Conservation (phyloP, 2,797 vertebrate genomes). For the Australoheros facetus region DNA sequence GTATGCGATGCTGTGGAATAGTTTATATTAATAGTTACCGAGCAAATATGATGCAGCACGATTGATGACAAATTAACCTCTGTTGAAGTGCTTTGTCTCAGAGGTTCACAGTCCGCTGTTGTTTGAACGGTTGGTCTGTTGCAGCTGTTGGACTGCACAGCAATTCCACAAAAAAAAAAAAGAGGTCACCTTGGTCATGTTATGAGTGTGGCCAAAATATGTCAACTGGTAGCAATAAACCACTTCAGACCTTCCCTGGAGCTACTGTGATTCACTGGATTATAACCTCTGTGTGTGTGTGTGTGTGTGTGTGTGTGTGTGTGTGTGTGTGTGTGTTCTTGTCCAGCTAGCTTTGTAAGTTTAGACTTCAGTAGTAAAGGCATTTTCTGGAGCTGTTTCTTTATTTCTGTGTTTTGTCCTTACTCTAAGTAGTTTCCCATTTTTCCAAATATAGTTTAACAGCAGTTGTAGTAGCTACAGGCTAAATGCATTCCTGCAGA, state of each 20-base stretch:
- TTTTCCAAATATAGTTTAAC: conserved; percentile 15
- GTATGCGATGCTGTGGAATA: not conserved
- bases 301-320: not conserved
- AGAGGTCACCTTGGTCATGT: conserved; percentile 1
- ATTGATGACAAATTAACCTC: not conserved
- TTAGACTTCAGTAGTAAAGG: not conserved
- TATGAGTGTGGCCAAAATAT: conserved; percentile 17
- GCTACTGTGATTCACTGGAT: conserved; percentile 26
- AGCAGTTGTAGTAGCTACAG: conserved; percentile 1
- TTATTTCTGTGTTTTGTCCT: not conserved
- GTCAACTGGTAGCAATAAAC: conserved; percentile 18
- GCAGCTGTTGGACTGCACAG: not conserved
- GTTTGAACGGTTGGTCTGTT: not conserved
- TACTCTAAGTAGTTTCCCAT: not conserved
- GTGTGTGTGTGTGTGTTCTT: not conserved
- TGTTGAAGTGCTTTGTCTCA: not conserved
- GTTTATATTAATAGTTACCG: not conserved
- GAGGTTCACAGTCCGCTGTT: no score
- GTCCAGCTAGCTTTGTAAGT: conserved; percentile 3
- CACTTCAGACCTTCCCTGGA: conserved; percentile 15
- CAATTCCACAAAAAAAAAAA: not conserved
- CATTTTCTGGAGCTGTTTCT: not conserved
- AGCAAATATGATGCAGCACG: not conserved
- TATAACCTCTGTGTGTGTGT: not conserved
- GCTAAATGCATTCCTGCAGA: conserved; percentile 5